A percentile compares a stretch with the other conserved stretches of the same genome.
Evolutionary conservation across 1,140 invertebrate species (phyloP).

Genomic region (Parapsyche elsis): DNA sequence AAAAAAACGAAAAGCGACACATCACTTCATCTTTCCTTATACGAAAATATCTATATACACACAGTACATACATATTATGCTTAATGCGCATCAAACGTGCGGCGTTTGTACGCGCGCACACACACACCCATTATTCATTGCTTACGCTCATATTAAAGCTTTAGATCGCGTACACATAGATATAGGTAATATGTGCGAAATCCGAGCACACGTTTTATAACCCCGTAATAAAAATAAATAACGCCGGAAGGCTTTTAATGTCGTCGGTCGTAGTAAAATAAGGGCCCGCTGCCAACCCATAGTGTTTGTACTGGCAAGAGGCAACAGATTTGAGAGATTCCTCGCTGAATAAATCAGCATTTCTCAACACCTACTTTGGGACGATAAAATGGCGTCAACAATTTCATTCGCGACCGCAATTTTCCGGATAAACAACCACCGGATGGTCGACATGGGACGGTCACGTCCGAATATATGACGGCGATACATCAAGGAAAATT

Average conservation of each 20-base stretch:
- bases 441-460: background rate
- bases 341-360: slow-evolving; percentile 23
- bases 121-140: slow-evolving; percentile 14
- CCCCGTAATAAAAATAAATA: slow-evolving; percentile 37
- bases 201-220: slow-evolving; percentile 23
- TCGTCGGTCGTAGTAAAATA: slow-evolving; percentile 27
- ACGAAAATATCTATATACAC: too few species aligned
- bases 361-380: slow-evolving; percentile 1
- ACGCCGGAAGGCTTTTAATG: slow-evolving; percentile 37
- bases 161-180: background rate
- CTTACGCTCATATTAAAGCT: slow-evolving; percentile 17
- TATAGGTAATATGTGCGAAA: background rate
- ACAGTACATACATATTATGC: background rate
- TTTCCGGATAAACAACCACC: background rate
- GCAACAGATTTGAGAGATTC: slow-evolving; percentile 29
- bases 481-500: too few species aligned
- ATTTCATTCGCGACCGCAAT: background rate
- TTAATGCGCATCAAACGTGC: background rate
- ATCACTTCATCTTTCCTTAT: background rate
- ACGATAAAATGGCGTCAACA: background rate
- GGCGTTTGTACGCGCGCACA: too few species aligned
- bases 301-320: background rate
- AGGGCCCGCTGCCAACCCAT: too few species aligned
- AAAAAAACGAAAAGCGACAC: slow-evolving; percentile 19
- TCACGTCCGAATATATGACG: too few species aligned